Evolutionary conservation across 2,888 invertebrate genomes (phyloP).

Genomic region (Villa cingulata): DNA sequence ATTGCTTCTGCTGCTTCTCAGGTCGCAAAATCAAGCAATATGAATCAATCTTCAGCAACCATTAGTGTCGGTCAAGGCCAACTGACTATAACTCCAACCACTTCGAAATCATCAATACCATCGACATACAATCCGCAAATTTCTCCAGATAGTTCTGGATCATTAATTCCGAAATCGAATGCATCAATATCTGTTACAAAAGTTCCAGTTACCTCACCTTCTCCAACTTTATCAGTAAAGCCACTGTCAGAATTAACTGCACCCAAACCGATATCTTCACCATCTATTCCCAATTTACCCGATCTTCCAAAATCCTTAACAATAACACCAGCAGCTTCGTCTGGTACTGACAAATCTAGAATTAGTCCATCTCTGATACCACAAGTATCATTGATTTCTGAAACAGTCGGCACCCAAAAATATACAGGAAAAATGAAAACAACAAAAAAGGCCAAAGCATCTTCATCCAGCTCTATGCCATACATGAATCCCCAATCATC

Average conservation of each 20-base stretch:
- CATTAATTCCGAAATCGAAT: slow-evolving; percentile 7
- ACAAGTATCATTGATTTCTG: slow-evolving; percentile 12
- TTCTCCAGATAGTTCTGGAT: slow-evolving; percentile 2
- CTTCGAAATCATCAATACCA: slow-evolving; percentile 12
- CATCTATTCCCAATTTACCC: slow-evolving; percentile 13
- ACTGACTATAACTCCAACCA: slow-evolving; percentile 20
- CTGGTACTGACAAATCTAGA: slow-evolving; percentile 13
- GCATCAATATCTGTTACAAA: slow-evolving; percentile 18
- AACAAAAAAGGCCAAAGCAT: slow-evolving; percentile 2
- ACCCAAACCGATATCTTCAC: slow-evolving; percentile 2
- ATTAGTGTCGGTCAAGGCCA: slow-evolving; percentile 20
- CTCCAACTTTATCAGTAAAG: slow-evolving; percentile 15
- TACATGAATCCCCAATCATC: slow-evolving; percentile 9
- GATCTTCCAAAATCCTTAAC: slow-evolving; percentile 22
- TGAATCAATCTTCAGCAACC: slow-evolving; percentile 16
- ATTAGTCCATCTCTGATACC: slow-evolving; percentile 8
- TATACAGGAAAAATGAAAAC: slow-evolving; percentile 8
- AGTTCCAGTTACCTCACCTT: slow-evolving; percentile 16
- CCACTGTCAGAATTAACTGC: slow-evolving; percentile 14
- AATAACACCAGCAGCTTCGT: slow-evolving; percentile 20
- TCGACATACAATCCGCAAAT: slow-evolving; percentile 10
- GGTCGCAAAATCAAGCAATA: slow-evolving; percentile 15
- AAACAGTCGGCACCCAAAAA: neutral
- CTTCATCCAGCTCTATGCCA: neutral
- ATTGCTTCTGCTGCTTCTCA: slow-evolving; percentile 20